A percentile compares a stretch with the other conserved stretches of the same genome.
These are phyloP conservation scores for Mesocentrotus franciscanus DNA, from an alignment of 53 echinoderm and acorn worm species.

Conservation along the genomic window DNA sequence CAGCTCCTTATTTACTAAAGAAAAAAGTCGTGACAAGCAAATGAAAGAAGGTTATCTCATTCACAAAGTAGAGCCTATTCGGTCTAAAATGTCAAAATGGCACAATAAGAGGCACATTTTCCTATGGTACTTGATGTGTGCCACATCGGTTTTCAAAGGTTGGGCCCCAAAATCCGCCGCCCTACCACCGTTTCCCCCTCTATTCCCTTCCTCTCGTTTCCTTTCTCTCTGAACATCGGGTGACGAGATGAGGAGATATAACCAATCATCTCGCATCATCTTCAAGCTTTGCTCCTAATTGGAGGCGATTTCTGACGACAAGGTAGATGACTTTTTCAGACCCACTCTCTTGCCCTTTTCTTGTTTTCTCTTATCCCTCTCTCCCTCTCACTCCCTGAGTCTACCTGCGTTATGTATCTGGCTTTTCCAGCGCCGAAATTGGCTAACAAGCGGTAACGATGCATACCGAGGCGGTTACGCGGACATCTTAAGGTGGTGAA, in stretches of 20 bases:
- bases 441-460: constrained; percentile 56
- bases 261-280: constrained; percentile 47
- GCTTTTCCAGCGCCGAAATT: constrained; percentile 46
- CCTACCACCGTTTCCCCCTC: background rate
- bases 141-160: too few species aligned
- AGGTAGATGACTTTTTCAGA: constrained; percentile 55
- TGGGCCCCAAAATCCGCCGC: too few species aligned
- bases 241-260: constrained; percentile 32
- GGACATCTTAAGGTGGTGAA: constrained; percentile 14
- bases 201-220: background rate
- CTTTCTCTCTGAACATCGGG: constrained; percentile 13
- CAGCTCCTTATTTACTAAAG: too few species aligned
- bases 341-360: constrained; percentile 49
- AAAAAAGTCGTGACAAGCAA: too few species aligned
- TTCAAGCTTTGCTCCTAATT: constrained; percentile 58
- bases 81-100: too few species aligned
- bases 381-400: background rate
- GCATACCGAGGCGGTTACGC: constrained; percentile 39
- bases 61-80: too few species aligned
- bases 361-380: background rate
- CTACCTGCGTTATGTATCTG: constrained; percentile 12
- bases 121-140: too few species aligned
- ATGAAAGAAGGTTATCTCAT: too few species aligned
- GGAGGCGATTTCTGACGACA: constrained; percentile 54
- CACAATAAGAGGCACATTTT: too few species aligned